Percentiles rank a stretch among this genome's conserved stretches.
phyloP scores from a whole-genome alignment of 1,140 invertebrate species.

The Zaprionus ghesquierei region DNA sequence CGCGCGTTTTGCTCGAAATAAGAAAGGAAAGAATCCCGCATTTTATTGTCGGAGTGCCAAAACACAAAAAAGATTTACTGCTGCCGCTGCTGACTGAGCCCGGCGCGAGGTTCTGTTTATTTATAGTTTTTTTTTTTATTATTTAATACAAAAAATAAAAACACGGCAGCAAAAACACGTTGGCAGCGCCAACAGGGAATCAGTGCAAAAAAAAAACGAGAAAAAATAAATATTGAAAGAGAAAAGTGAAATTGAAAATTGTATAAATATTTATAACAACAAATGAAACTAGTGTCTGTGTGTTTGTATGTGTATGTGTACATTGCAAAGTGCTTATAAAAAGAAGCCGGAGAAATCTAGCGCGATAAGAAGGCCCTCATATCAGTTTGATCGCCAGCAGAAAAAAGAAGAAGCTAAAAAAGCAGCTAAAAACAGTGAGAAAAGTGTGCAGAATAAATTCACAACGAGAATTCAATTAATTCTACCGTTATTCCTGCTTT shows the following conservation, averaged over 20 bases:
- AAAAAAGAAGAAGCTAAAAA: neutral
- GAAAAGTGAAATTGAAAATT: conserved; percentile 30
- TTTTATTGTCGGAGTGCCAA: conserved; percentile 54
- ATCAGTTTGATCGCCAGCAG: conserved; percentile 16
- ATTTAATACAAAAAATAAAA: conserved; percentile 9
- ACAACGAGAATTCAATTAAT: conserved; percentile 7
- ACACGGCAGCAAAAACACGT: conserved; percentile 14
- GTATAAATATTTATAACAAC: conserved; percentile 39
- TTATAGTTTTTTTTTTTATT: conserved; percentile 31
- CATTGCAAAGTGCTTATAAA: neutral
- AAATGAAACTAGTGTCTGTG: conserved; percentile 17
- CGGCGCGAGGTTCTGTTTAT: conserved; percentile 40
- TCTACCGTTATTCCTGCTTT: conserved; percentile 28
- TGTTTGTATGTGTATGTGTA: neutral
- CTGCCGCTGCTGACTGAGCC: conserved; percentile 8
- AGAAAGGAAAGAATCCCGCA: conserved; percentile 33
- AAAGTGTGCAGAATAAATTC: conserved; percentile 1
- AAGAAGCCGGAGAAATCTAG: neutral
- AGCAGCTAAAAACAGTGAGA: conserved; percentile 8
- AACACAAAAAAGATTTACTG: conserved; percentile 22
- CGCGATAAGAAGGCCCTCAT: conserved; percentile 30
- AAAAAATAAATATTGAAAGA: neutral
- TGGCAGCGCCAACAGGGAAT: conserved; percentile 9
- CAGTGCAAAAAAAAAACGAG: conserved; percentile 27
- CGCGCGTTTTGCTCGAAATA: neutral